Evolutionary conservation across 2,113 vertebrate genomes (phyloP).

Genomic region (Entelurus aequoreus): DNA sequence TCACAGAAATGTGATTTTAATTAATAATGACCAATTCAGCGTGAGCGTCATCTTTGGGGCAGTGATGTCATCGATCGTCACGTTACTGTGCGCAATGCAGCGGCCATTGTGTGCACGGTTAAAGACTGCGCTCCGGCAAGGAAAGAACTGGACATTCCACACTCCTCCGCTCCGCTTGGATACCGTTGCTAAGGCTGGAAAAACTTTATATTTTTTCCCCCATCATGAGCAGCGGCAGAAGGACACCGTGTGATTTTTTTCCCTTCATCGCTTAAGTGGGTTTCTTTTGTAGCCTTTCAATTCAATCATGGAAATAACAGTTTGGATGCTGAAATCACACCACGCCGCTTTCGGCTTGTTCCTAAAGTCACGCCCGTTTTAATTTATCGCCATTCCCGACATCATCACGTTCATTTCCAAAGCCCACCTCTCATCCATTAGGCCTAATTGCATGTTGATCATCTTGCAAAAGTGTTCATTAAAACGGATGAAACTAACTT

Average conservation of each 20-base stretch:
- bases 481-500: background rate
- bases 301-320: background rate
- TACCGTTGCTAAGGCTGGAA: constrained; percentile 51
- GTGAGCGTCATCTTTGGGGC: background rate
- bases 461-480: background rate
- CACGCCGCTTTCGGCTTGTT: no score
- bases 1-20: background rate
- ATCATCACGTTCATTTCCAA: no score
- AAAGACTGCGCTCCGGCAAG: constrained; percentile 14
- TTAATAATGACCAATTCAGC: background rate
- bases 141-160: constrained; percentile 30
- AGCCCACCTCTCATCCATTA: background rate
- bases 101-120: background rate
- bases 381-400: no score
- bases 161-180: constrained; percentile 28
- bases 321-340: no score
- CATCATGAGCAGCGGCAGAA: constrained; percentile 9
- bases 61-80: background rate
- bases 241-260: constrained; percentile 1
- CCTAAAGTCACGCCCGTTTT: no score
- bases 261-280: background rate
- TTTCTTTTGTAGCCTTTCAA: background rate
- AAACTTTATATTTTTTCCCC: constrained; percentile 30
- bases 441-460: background rate
- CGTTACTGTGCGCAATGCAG: background rate